A percentile compares a stretch with the other conserved stretches of the same genome.
Evolutionary conservation across 2,888 invertebrate species (phyloP).

Genomic region (Pocota personata): DNA sequence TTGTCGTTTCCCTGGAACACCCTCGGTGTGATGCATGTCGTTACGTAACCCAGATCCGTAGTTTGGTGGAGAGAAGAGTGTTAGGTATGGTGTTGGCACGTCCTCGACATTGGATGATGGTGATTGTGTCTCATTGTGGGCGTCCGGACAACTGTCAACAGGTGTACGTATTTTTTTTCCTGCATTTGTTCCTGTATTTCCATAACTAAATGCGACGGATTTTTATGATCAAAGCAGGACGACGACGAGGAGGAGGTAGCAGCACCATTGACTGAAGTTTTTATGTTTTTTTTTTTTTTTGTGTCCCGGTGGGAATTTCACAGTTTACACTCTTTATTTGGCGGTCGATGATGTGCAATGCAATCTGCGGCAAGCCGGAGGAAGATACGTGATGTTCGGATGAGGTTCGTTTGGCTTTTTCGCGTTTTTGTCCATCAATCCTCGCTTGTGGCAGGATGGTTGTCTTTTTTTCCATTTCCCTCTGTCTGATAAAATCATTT

Average conservation of each 20-base stretch:
- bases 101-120: slow-evolving; percentile 41
- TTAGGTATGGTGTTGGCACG: slow-evolving; percentile 53
- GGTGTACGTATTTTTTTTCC: slow-evolving; percentile 48
- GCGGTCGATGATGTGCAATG: slow-evolving; percentile 63
- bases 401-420: slow-evolving; percentile 50
- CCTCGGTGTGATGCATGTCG: slow-evolving; percentile 47
- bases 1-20: slow-evolving; percentile 48
- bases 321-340: slow-evolving; percentile 69
- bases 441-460: slow-evolving; percentile 5
- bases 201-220: slow-evolving; percentile 59
- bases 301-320: slow-evolving; percentile 25
- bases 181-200: slow-evolving; percentile 36
- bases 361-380: slow-evolving; percentile 45
- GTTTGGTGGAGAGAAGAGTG: slow-evolving; percentile 15
- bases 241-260: background rate
- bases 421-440: slow-evolving; percentile 54
- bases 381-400: slow-evolving; percentile 27
- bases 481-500: slow-evolving; percentile 57
- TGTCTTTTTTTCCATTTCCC: background rate
- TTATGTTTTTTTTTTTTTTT: slow-evolving; percentile 22
- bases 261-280: slow-evolving; percentile 6
- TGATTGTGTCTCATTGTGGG: slow-evolving; percentile 33
- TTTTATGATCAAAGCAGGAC: slow-evolving; percentile 65
- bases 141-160: slow-evolving; percentile 60
- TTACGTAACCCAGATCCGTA: slow-evolving; percentile 60